Evolutionary conservation across 2,888 invertebrate species (phyloP).

Genomic region (Sesamia inferens): DNA sequence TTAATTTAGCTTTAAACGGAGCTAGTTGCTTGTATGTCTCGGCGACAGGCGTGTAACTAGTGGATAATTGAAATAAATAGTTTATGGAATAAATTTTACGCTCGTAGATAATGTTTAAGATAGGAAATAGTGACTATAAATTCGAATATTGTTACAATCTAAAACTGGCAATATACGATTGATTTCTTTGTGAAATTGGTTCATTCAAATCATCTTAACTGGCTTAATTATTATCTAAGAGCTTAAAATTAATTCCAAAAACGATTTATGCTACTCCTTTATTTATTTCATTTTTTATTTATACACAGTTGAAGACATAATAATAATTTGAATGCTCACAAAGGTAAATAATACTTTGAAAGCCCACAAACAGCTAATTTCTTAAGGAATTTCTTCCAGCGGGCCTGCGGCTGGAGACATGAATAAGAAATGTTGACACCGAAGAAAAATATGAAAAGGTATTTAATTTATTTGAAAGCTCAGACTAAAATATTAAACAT

Average conservation of each 20-base stretch:
- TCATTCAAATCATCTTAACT: too few species aligned
- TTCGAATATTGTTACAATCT: slow-evolving; percentile 5
- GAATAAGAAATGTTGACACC: not conserved
- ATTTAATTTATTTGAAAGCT: not conserved
- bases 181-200: not conserved
- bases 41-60: slow-evolving; percentile 31
- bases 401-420: not conserved
- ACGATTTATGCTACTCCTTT: not conserved
- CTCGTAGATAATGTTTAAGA: slow-evolving; percentile 23
- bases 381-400: not conserved
- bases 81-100: slow-evolving; percentile 37
- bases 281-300: not conserved
- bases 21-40: slow-evolving; percentile 14
- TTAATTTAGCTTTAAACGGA: not conserved
- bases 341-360: not conserved
- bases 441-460: not conserved
- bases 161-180: not conserved
- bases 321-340: not conserved
- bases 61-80: slow-evolving; percentile 43
- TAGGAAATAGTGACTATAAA: slow-evolving; percentile 28
- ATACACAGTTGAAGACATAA: not conserved
- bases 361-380: not conserved
- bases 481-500: not conserved
- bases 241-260: too few species aligned
- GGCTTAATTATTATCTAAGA: too few species aligned